Evolutionary conservation across 2,113 vertebrate species (phyloP).

Genomic region (Psilopsiagon aymara): DNA sequence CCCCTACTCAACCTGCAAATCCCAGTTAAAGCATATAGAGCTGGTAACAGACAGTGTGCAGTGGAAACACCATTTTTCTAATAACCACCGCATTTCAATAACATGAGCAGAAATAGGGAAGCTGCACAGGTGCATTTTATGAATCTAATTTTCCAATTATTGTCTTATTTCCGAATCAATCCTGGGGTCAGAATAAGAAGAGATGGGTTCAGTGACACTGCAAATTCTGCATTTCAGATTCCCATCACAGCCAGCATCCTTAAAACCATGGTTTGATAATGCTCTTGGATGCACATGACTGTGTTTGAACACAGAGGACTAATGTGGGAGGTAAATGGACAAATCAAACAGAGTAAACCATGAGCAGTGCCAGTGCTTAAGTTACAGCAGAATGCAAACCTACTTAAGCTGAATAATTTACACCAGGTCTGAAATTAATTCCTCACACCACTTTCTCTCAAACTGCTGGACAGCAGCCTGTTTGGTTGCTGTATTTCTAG

Average conservation of each 20-base stretch:
- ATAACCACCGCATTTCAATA: not conserved
- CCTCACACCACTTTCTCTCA: not conserved
- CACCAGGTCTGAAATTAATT: not conserved
- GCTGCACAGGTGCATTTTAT: not conserved
- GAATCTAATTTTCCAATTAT: constrained; percentile 36
- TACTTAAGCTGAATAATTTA: not conserved
- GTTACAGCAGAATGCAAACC: not conserved
- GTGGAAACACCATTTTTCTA: not conserved
- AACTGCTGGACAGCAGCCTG: not conserved
- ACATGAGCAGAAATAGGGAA: not conserved
- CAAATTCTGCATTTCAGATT: constrained; percentile 44
- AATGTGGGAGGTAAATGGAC: not conserved
- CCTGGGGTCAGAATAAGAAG: not conserved
- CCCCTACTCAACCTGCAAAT: not conserved
- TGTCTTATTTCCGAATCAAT: constrained; percentile 23
- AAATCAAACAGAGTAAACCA: not conserved
- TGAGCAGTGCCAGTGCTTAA: not conserved
- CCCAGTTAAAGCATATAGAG: not conserved
- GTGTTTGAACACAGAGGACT: not conserved
- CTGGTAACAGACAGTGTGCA: not conserved
- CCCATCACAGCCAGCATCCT: not conserved
- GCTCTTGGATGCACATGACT: not conserved
- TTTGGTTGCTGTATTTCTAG: not conserved
- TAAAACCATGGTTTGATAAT: not conserved
- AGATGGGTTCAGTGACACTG: not conserved